phyloP scores from a whole-genome alignment of 2,888 invertebrate species.

The Caenorhabditis sp. region DNA sequence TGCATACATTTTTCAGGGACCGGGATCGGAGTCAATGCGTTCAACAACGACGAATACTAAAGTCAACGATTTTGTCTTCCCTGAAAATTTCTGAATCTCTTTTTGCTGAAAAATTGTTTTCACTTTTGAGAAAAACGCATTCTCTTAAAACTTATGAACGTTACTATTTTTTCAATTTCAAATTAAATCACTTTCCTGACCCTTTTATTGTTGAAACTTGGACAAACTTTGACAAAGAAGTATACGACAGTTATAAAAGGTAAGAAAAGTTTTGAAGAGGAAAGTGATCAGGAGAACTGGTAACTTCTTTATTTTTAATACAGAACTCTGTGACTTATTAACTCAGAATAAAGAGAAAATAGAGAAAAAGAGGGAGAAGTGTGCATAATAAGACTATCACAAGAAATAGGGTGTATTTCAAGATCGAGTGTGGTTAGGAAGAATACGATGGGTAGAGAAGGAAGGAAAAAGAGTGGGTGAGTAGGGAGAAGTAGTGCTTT shows the following conservation, averaged over 20 bases:
- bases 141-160: too few species aligned
- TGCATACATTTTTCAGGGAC: constrained; percentile 25
- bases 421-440: constrained; percentile 59
- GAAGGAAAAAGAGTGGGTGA: constrained; percentile 27
- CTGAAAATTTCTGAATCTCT: constrained; percentile 16
- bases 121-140: too few species aligned
- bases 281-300: constrained; percentile 8
- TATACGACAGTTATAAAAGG: constrained; percentile 29
- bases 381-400: constrained; percentile 62
- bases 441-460: constrained; percentile 15
- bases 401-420: constrained; percentile 64
- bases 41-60: constrained; percentile 55
- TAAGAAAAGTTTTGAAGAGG: constrained; percentile 28
- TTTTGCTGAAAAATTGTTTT: background rate
- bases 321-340: constrained; percentile 35
- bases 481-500: constrained; percentile 34
- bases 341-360: constrained; percentile 41
- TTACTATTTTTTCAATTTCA: too few species aligned
- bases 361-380: constrained; percentile 46
- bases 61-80: constrained; percentile 38
- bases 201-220: background rate
- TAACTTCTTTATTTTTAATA: constrained; percentile 51
- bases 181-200: background rate
- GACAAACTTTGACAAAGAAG: constrained; percentile 12
- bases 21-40: constrained; percentile 47